Percentiles rank a stretch among this genome's conserved stretches.
phyloP scores from a whole-genome alignment of 1,140 invertebrate genomes.

The Megalopta genalis region DNA sequence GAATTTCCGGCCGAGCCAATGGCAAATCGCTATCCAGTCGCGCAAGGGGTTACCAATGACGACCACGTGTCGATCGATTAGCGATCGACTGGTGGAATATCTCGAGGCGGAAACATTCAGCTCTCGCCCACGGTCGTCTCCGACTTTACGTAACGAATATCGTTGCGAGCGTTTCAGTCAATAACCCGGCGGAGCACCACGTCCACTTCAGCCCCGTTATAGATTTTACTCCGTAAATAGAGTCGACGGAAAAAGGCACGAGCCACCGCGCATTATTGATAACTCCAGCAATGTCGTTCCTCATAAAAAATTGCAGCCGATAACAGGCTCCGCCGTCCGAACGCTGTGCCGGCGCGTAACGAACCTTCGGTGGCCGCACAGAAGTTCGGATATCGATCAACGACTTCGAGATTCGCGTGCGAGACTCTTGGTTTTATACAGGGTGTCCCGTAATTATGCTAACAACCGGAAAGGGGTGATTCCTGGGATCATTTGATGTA shows the following conservation, averaged over 20 bases:
- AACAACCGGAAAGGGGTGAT: no score
- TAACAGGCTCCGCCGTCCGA: constrained; percentile 5
- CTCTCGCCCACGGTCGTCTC: neutral
- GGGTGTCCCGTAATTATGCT: no score
- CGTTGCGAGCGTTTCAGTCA: constrained; percentile 60
- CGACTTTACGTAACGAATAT: constrained; percentile 50
- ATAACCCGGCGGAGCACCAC: constrained; percentile 58
- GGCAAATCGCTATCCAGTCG: neutral
- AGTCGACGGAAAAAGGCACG: constrained; percentile 47
- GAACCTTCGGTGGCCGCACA: neutral
- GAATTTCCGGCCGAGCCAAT: no score
- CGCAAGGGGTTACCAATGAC: constrained; percentile 9
- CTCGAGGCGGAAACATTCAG: constrained; percentile 20
- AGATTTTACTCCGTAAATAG: constrained; percentile 66
- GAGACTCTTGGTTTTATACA: neutral
- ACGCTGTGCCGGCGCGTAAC: neutral
- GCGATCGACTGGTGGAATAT: constrained; percentile 3
- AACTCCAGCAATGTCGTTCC: constrained; percentile 52
- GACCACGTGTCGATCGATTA: constrained; percentile 27
- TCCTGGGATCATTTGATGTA: no score
- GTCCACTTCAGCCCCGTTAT: constrained; percentile 56
- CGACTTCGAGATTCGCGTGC: neutral
- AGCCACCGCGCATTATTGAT: constrained; percentile 55
- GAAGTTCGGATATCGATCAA: neutral
- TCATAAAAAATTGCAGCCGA: constrained; percentile 58